A percentile compares a stretch with the other conserved stretches of the same genome.
These are phyloP conservation scores for Platygyra sinensis DNA, from an alignment of 64 coral and sea anemone genomes.

Conservation along the genomic window DNA sequence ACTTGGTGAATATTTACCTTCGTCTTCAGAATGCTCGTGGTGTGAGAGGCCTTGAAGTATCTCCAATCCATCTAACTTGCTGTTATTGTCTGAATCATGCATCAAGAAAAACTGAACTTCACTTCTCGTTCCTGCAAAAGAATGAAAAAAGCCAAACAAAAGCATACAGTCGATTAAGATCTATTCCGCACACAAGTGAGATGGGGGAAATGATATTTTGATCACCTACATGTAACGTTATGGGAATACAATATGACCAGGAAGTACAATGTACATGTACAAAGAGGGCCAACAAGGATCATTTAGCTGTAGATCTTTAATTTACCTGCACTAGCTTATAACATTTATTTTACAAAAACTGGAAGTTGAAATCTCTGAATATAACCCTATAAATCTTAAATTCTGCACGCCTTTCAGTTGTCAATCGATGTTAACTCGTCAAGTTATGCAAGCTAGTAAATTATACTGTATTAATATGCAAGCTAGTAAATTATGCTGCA, in stretches of 20 bases:
- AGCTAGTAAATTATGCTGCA: too few species aligned
- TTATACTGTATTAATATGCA: too few species aligned
- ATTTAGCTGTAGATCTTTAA: too few species aligned
- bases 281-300: too few species aligned
- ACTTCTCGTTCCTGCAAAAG: slow-evolving; percentile 56
- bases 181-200: neutral
- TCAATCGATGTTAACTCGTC: too few species aligned
- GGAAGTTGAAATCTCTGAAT: too few species aligned
- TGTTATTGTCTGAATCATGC: slow-evolving; percentile 92
- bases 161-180: neutral
- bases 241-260: neutral
- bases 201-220: neutral
- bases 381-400: too few species aligned
- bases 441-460: too few species aligned
- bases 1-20: neutral
- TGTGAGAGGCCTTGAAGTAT: slow-evolving; percentile 61
- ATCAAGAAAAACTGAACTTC: slow-evolving; percentile 86
- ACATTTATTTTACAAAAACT: too few species aligned
- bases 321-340: too few species aligned
- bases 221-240: neutral
- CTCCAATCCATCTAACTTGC: slow-evolving; percentile 80
- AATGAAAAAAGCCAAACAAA: neutral
- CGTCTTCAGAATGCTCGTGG: slow-evolving; percentile 42
- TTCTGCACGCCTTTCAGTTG: too few species aligned
- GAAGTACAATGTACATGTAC: too few species aligned